Conservation (phyloP, 2,113 vertebrate genomes). For the Clarias gariepinus region DNA sequence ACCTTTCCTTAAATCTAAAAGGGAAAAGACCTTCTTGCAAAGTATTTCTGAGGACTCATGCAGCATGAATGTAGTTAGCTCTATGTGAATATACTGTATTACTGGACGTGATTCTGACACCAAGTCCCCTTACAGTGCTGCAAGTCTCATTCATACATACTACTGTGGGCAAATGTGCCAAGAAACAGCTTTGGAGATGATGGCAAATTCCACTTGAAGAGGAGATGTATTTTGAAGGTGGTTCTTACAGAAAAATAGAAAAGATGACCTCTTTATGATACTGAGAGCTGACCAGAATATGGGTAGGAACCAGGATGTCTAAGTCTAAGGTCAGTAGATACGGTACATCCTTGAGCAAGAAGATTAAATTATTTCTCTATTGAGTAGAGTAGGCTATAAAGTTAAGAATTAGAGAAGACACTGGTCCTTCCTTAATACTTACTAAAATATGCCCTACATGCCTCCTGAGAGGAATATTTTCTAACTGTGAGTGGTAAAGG, state of each 20-base stretch:
- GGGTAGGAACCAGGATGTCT: neutral
- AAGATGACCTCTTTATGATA: neutral
- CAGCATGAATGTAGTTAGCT: neutral
- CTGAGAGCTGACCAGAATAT: neutral
- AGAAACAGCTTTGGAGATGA: neutral
- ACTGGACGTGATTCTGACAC: neutral
- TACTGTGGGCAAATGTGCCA: neutral
- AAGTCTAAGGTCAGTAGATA: conserved; percentile 18
- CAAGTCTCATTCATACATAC: conserved; percentile 15
- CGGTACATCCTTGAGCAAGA: neutral
- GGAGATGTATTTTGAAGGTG: neutral
- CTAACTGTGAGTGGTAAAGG: neutral
- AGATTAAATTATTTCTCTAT: neutral
- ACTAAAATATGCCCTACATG: neutral
- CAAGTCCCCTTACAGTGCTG: conserved; percentile 35
- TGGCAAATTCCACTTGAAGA: neutral
- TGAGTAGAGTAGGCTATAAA: neutral
- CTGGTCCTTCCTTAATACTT: neutral
- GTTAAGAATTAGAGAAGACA: neutral
- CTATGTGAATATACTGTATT: neutral
- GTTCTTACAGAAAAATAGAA: neutral
- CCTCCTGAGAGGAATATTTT: neutral
- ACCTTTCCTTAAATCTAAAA: neutral
- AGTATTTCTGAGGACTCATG: neutral
- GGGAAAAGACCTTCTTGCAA: neutral